Evolutionary conservation across 1,140 invertebrate species (phyloP).

Genomic region (Heliconius himera): DNA sequence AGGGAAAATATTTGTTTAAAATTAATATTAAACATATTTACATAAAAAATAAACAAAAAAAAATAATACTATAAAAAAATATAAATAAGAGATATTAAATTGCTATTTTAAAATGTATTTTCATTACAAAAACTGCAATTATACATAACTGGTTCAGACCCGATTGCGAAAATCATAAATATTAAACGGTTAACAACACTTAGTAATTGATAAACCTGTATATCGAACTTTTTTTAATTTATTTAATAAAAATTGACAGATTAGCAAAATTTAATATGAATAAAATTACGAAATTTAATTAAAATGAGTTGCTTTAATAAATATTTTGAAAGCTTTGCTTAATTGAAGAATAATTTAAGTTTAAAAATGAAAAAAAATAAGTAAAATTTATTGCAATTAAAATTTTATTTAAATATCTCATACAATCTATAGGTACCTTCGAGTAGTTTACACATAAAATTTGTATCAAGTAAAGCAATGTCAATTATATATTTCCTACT

Average conservation of each 20-base stretch:
- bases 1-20: too few relatives aligned
- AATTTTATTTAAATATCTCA: neutral
- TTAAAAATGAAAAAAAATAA: neutral
- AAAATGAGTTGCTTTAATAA: neutral
- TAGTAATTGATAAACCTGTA: neutral
- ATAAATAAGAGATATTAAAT: neutral
- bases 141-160: neutral
- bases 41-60: too few relatives aligned
- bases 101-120: neutral
- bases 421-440: too few relatives aligned
- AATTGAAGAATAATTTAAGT: neutral
- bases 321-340: neutral
- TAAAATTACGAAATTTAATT: neutral
- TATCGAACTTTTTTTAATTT: neutral
- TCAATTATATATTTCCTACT: too few relatives aligned
- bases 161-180: neutral
- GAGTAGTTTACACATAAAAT: too few relatives aligned
- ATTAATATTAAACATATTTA: too few relatives aligned
- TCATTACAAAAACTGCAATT: neutral
- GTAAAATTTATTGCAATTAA: neutral
- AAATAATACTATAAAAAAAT: too few relatives aligned
- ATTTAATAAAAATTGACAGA: constrained; percentile 10
- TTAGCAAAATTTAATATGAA: neutral
- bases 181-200: constrained; percentile 4
- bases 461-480: too few relatives aligned